These are phyloP conservation scores for Lerema accius DNA, from an alignment of 1,140 invertebrate genomes.

Conservation along the genomic window DNA sequence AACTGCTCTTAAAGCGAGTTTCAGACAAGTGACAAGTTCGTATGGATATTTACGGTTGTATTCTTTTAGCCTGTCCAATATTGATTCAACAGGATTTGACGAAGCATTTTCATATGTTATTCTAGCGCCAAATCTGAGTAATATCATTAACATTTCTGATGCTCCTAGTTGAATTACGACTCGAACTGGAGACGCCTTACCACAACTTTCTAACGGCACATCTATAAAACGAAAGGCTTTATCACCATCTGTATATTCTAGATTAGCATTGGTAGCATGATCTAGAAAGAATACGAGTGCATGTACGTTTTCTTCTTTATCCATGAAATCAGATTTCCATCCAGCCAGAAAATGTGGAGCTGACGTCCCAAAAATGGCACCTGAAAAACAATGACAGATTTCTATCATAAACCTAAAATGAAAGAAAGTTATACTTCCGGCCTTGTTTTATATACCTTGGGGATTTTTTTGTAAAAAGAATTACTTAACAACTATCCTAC, in stretches of 20 bases:
- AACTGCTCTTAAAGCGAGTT: slow-evolving; percentile 86
- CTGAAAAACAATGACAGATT: slow-evolving; percentile 49
- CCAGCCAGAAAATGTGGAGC: slow-evolving; percentile 91
- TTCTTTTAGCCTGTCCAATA: slow-evolving; percentile 86
- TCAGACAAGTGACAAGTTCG: slow-evolving; percentile 86
- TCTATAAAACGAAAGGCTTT: slow-evolving; percentile 86
- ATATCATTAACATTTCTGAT: slow-evolving; percentile 88
- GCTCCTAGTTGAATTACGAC: slow-evolving; percentile 88
- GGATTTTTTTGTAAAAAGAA: too few relatives aligned
- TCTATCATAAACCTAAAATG: not conserved
- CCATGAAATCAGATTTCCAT: slow-evolving; percentile 92
- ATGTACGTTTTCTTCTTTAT: slow-evolving; percentile 88
- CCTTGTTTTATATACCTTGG: too few relatives aligned
- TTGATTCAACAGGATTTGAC: slow-evolving; percentile 81
- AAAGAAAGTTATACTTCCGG: too few relatives aligned
- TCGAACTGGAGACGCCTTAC: slow-evolving; percentile 85
- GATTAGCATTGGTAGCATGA: slow-evolving; percentile 85
- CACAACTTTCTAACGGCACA: slow-evolving; percentile 90
- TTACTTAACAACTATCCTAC: too few relatives aligned
- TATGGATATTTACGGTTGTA: slow-evolving; percentile 85
- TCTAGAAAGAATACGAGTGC: slow-evolving; percentile 90
- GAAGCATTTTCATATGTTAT: slow-evolving; percentile 78
- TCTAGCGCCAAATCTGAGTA: slow-evolving; percentile 87
- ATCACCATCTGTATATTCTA: slow-evolving; percentile 81
- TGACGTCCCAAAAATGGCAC: slow-evolving; percentile 89